Percentiles rank a stretch among this genome's conserved stretches.
Evolutionary conservation across 2,797 vertebrate genomes (phyloP).

Genomic region (Lepus townsendii): DNA sequence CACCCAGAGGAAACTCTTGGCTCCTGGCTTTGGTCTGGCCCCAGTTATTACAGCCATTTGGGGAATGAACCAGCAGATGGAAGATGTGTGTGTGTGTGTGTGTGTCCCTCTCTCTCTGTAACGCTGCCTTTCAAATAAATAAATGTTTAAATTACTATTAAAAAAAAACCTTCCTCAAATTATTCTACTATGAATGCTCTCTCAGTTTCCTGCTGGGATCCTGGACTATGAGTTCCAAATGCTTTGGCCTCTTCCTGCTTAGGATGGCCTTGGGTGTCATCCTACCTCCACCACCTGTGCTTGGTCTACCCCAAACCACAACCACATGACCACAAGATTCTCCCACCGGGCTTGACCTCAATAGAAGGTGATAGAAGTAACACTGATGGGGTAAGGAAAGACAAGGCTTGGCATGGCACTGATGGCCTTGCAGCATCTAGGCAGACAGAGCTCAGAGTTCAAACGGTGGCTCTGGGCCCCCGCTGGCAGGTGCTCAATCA

Average conservation of each 20-base stretch:
- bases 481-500: neutral
- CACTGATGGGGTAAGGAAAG: neutral
- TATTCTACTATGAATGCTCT: neutral
- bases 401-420: neutral
- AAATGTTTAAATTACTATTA: no score
- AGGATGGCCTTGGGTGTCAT: neutral
- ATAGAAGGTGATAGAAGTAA: neutral
- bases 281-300: neutral
- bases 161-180: neutral
- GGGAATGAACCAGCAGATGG: no score
- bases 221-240: neutral
- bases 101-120: no score
- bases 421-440: neutral
- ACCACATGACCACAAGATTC: neutral
- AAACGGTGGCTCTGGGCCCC: neutral
- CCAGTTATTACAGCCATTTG: no score
- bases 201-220: neutral
- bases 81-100: no score
- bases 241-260: neutral
- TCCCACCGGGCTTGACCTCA: neutral
- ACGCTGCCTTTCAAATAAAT: no score
- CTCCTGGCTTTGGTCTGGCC: no score
- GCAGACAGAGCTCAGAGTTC: neutral
- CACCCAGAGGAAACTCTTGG: no score
- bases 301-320: neutral